Conservation (phyloP, 2,113 vertebrate species). For the Phaetusa simplex region DNA sequence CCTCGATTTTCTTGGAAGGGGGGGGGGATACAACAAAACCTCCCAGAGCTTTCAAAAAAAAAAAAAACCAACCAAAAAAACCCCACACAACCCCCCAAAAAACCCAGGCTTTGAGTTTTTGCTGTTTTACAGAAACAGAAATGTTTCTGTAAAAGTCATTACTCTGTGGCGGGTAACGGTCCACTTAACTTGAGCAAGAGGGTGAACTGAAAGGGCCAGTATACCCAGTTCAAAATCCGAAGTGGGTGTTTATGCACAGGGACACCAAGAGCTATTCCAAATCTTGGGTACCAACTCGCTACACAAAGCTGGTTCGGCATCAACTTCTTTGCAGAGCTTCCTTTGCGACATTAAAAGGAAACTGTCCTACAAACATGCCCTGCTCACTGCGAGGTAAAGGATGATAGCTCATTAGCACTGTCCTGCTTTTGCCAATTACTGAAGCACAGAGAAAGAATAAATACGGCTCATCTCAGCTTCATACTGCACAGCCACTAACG, state of each 20-base stretch:
- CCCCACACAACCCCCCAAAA: not conserved
- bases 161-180: not conserved
- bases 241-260: not conserved
- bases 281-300: not conserved
- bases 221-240: rapidly evolving
- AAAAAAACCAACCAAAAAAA: not conserved
- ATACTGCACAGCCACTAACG: not conserved
- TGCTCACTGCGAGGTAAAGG: not conserved
- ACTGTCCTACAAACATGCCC: not conserved
- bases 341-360: not conserved
- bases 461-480: not conserved
- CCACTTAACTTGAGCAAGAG: not conserved
- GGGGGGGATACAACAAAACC: no score
- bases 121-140: no score
- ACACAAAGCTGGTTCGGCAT: not conserved
- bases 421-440: not conserved
- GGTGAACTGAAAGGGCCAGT: rapidly evolving
- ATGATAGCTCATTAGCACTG: not conserved
- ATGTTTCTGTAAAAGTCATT: not conserved
- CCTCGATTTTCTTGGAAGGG: not conserved
- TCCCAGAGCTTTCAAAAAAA: not conserved
- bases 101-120: not conserved
- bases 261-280: not conserved
- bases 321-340: not conserved
- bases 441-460: not conserved